A percentile compares a stretch with the other conserved stretches of the same genome.
Conservation (phyloP, 2,113 vertebrate genomes). For the Osmerus eperlanus region DNA sequence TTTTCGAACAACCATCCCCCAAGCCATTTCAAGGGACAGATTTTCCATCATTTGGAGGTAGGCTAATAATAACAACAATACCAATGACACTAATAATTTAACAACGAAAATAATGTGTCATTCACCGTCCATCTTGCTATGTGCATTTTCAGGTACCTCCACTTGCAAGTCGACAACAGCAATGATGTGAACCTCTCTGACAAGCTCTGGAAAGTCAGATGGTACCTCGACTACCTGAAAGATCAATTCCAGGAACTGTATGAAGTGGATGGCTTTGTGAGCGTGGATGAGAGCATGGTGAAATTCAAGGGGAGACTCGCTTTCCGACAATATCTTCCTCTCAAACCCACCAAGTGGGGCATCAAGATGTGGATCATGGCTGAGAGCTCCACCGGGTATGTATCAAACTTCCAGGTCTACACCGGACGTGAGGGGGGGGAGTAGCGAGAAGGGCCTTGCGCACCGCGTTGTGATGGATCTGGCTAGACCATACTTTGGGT, state of each 20-base stretch:
- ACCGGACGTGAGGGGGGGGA: neutral
- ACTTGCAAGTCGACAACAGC: conserved; percentile 3
- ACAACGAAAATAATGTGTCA: neutral
- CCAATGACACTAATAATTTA: neutral
- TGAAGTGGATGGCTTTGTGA: conserved; percentile 8
- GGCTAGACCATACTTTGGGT: conserved; percentile 3
- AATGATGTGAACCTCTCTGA: conserved; percentile 3
- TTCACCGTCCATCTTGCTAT: neutral
- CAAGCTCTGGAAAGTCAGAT: conserved; percentile 17
- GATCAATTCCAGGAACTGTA: neutral
- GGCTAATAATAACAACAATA: conserved; percentile 1
- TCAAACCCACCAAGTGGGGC: conserved; percentile 1
- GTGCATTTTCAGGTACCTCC: conserved; percentile 14
- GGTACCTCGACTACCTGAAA: conserved; percentile 2
- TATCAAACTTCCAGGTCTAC: conserved; percentile 16
- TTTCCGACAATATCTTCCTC: neutral
- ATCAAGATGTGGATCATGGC: conserved; percentile 16
- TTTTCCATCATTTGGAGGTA: conserved; percentile 18
- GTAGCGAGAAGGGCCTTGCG: conserved; percentile 8
- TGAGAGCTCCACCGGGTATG: conserved; percentile 5
- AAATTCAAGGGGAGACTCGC: neutral
- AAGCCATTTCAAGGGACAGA: conserved; percentile 25
- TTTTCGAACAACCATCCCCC: conserved; percentile 6
- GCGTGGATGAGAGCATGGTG: neutral
- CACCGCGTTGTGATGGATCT: conserved; percentile 13